Base-by-base conservation (phyloP, 2,797 vertebrate species). In the Sylvilagus floridanus region DNA sequence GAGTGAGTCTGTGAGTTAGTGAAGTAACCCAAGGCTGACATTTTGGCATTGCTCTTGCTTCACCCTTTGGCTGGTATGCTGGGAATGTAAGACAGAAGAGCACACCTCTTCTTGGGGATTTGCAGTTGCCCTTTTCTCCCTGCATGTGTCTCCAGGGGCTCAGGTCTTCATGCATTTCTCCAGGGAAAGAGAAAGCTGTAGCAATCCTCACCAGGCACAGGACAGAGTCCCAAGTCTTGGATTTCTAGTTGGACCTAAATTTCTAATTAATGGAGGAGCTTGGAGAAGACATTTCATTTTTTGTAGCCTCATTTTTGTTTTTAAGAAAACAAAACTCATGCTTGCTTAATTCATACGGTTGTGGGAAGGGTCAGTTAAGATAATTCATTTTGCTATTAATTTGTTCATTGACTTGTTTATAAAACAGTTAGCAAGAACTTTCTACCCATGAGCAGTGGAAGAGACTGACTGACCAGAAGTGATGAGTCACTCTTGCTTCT, bases 111-210 rank as follows among this genome's bases (percentile, higher is more conserved):
- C 22, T 8, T 57, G 7, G 22, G 42, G 24, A 32, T 60, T 35
- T 26, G 3, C 1, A 17, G 3, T 35, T 24, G 8, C 10, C 1
- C 1, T 14, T 24, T 37, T 21, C 5, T 35, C 22, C 1, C 3
- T 37, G 0, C 0, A 14, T 12, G 12, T 10, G 11, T 0, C 26
- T 21, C 24, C 1, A 14, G 7, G 19, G 1, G 9, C n/a, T 66
- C 28, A 21, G 0, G 1, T 62, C 24, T 50, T 75, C 24, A 62
- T 0, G 1, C 1, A 4, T 22, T 35, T 83, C 32, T 47, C 13
- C 30, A 13, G n/a, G 30, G 4, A 16, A 14, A 4, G 11, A 4
- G 7, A 13, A 32, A 52, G 21, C 2, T 68, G 17, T 0, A 26
- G 2, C 32, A 35, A 35, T 11, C 14, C 12, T 12, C 37, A 4